Conservation (phyloP, 2,888 invertebrate genomes). For the Erebia ligea region DNA sequence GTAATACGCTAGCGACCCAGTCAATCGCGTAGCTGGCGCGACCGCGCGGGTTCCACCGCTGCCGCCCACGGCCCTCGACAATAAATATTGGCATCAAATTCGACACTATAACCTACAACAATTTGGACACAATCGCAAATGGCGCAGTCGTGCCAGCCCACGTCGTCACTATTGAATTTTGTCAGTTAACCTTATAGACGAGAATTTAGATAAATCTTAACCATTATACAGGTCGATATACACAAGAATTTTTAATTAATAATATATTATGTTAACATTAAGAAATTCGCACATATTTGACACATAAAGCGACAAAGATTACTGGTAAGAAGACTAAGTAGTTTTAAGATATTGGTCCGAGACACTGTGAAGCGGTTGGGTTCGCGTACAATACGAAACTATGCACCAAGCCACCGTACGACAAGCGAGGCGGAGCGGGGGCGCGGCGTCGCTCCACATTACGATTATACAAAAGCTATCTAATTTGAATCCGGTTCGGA, state of each 20-base stretch:
- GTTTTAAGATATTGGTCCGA: slow-evolving; percentile 81
- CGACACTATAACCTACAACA: slow-evolving; percentile 71
- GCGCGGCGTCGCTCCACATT: slow-evolving; percentile 21
- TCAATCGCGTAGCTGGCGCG: slow-evolving; percentile 61
- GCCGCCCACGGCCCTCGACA: slow-evolving; percentile 48
- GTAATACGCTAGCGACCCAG: slow-evolving; percentile 79
- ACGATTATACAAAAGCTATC: slow-evolving; percentile 66
- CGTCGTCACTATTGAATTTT: slow-evolving; percentile 61
- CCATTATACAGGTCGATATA: slow-evolving; percentile 82
- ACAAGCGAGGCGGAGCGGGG: slow-evolving; percentile 47
- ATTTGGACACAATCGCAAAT: slow-evolving; percentile 69
- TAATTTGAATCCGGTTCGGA: slow-evolving; percentile 44
- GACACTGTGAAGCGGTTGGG: slow-evolving; percentile 76
- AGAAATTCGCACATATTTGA: slow-evolving; percentile 81
- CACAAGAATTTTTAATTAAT: slow-evolving; percentile 62
- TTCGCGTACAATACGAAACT: slow-evolving; percentile 69
- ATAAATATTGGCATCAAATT: slow-evolving; percentile 73
- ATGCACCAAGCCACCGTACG: slow-evolving; percentile 79
- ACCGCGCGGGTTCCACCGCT: slow-evolving; percentile 55
- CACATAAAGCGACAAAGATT: slow-evolving; percentile 82
- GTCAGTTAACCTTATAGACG: slow-evolving; percentile 72
- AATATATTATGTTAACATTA: slow-evolving; percentile 77
- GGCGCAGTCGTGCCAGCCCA: slow-evolving; percentile 66
- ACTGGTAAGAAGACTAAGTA: slow-evolving; percentile 70
- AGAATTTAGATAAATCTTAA: slow-evolving; percentile 77